Base-by-base conservation (phyloP, 2,797 vertebrate species). In the Syngnathus rostellatus region DNA sequence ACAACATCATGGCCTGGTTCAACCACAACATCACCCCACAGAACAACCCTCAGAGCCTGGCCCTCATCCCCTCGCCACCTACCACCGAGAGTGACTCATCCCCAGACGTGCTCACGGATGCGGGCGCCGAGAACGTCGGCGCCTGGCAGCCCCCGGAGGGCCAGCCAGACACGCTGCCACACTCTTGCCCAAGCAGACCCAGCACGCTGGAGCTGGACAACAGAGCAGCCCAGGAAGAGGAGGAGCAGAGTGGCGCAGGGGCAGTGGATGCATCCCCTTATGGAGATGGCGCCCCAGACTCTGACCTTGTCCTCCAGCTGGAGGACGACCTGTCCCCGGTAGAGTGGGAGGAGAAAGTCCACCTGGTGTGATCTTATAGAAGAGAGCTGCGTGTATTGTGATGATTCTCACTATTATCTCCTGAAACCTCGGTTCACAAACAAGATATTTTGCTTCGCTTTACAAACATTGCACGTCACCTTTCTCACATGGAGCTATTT, bases 1-100 rank as follows among this genome's bases (percentile, higher is more conserved):
- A 96, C 88, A 99, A 98, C 87, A 98, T 99, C 80, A 98, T 99
- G 97, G 96, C 96, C 84, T 99, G 97, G 97, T 98, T 99, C 83
- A 89, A 88, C 82, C 95, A 97, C 81, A 97, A 99, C 88, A 98
- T 98, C 86, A 97, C 97, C 87, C 95, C 97, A 31, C 96, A 99
- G 85, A 97, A 94, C 82, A 96, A 98, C 80, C 94, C 94, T 58
- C 91, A 98, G 81, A 95, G 96, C 77, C 93, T 97, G 74, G 89
- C 93, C 48, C 82, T 89, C 67, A 81, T 88, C 67, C 93, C 95
- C 21, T 89, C 87, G 17, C 88, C 88, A 0, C 85, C 88, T 70
- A 88, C 88, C 68, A 89, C 88, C 19, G 87, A 89, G 23, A 85
- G 76, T 0, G 88, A 89, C 69, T 88, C 88, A 53, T 89, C 88